Conservation (phyloP, 2,888 invertebrate genomes). For the Macaria liturata region DNA sequence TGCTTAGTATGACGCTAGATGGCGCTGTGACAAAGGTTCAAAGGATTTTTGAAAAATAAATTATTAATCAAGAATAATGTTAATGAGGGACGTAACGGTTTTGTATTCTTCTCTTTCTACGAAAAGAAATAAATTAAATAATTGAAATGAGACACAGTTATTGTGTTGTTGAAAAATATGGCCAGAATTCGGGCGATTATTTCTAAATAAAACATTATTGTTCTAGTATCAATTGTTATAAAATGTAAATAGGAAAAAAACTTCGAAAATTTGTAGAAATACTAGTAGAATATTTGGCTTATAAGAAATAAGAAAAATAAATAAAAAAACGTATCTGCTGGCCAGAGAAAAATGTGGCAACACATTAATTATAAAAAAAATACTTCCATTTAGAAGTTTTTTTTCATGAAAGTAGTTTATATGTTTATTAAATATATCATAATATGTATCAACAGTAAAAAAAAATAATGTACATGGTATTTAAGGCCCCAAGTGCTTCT, state of each 20-base stretch:
- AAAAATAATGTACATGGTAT: conserved; percentile 42
- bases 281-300: conserved; percentile 21
- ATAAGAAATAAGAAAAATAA: conserved; percentile 11
- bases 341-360: conserved; percentile 49
- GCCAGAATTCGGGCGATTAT: too few species aligned
- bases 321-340: conserved; percentile 55
- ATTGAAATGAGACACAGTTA: background rate
- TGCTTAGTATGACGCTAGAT: too few species aligned
- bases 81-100: too few species aligned
- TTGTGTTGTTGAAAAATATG: too few species aligned
- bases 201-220: background rate
- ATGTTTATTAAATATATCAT: conserved; percentile 1
- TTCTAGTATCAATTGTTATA: background rate
- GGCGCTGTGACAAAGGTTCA: too few species aligned
- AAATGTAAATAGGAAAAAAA: conserved; percentile 23
- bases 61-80: too few species aligned
- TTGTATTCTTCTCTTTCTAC: conserved; percentile 5
- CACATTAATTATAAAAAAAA: conserved; percentile 37
- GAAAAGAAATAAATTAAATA: conserved; percentile 5
- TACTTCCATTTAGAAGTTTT: conserved; percentile 62
- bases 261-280: conserved; percentile 22
- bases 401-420: conserved; percentile 37
- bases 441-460: background rate
- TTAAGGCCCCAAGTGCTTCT: conserved; percentile 52
- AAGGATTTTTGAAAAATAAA: too few species aligned